These are phyloP conservation scores for Apodemia zela DNA, from an alignment of 2,888 invertebrate genomes.

Conservation along the genomic window DNA sequence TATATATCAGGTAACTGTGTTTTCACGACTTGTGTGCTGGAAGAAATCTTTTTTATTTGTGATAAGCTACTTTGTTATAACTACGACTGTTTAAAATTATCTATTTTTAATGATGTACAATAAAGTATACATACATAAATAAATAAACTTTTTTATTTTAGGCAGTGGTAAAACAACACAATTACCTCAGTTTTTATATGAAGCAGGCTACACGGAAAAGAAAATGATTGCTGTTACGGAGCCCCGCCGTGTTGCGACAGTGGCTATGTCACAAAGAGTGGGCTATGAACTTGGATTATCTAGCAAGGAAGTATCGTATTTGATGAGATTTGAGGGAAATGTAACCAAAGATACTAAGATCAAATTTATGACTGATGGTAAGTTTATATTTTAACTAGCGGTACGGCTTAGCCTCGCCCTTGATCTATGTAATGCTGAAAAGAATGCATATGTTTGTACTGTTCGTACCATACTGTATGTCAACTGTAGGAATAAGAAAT, in stretches of 20 bases:
- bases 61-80: too few species aligned
- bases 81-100: too few species aligned
- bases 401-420: constrained; percentile 54
- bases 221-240: constrained; percentile 97
- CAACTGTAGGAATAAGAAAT: too few species aligned
- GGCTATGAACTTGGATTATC: constrained; percentile 92
- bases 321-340: constrained; percentile 98
- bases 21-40: too few species aligned
- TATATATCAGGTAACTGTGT: too few species aligned
- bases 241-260: constrained; percentile 98
- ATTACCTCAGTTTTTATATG: constrained; percentile 98
- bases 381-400: constrained; percentile 17
- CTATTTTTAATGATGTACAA: too few species aligned
- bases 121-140: not conserved
- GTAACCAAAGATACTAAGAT: constrained; percentile 92
- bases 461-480: too few species aligned
- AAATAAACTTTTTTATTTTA: constrained; percentile 29
- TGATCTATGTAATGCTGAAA: too few species aligned
- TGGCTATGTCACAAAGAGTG: constrained; percentile 96
- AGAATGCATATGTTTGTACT: too few species aligned
- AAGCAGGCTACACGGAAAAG: constrained; percentile 93
- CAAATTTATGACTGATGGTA: constrained; percentile 98
- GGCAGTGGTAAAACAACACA: constrained; percentile 98
- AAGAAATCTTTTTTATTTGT: too few species aligned
- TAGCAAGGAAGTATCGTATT: constrained; percentile 88